phyloP scores from a whole-genome alignment of 2,113 vertebrate species.

The Cynopterus brachyotis region DNA sequence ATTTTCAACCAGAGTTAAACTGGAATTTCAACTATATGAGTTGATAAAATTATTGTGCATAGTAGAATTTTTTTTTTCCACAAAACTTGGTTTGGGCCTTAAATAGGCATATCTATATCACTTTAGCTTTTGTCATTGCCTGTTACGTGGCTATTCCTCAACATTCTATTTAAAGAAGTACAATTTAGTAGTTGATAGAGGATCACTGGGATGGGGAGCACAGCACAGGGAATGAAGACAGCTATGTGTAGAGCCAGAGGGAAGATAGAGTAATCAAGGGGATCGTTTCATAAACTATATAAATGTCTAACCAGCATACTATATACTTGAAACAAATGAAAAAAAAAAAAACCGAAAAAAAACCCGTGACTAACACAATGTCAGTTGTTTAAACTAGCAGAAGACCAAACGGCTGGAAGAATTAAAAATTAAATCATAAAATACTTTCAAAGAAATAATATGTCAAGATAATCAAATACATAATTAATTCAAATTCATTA shows the following conservation, averaged over 20 bases:
- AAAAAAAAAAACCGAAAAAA: neutral
- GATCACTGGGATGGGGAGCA: too few species aligned
- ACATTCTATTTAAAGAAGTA: neutral
- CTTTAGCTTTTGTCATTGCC: neutral
- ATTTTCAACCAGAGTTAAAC: neutral
- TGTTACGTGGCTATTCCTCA: neutral
- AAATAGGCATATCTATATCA: neutral
- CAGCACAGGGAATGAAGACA: too few species aligned
- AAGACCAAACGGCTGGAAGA: neutral
- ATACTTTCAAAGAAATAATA: neutral
- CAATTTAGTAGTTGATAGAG: too few species aligned
- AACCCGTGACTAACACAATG: neutral
- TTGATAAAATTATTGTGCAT: neutral
- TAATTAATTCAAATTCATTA: neutral
- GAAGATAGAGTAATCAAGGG: too few species aligned
- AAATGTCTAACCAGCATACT: too few species aligned
- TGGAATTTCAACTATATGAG: neutral
- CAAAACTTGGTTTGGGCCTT: neutral
- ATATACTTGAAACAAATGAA: too few species aligned
- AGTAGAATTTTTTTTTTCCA: neutral
- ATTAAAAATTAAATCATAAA: constrained; percentile 7
- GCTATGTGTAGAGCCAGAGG: too few species aligned
- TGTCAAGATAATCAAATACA: neutral
- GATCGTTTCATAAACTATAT: too few species aligned
- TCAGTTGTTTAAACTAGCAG: neutral